Evolutionary conservation across 2,888 invertebrate genomes (phyloP).

Genomic region (Argynnis bischoffii): DNA sequence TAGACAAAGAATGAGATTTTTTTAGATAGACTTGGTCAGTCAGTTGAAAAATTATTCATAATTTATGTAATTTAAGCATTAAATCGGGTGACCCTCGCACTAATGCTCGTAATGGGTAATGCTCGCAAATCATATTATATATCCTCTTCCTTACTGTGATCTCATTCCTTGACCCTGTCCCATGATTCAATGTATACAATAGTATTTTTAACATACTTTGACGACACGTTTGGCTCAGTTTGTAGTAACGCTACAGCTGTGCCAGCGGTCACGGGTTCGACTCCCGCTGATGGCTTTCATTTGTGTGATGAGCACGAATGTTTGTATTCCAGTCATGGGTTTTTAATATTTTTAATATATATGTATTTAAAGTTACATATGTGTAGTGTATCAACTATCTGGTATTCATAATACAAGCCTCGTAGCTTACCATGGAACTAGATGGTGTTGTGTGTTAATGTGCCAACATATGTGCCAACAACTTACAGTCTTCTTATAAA

Average conservation of each 20-base stretch:
- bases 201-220: neutral
- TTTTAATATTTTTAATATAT: neutral
- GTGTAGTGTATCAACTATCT: neutral
- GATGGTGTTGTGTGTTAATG: too few relatives aligned
- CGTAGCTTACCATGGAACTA: too few relatives aligned
- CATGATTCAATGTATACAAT: neutral
- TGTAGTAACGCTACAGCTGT: too few relatives aligned
- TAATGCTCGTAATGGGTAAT: constrained; percentile 17
- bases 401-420: too few relatives aligned
- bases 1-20: too few relatives aligned
- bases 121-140: constrained; percentile 18
- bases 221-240: neutral
- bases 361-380: neutral
- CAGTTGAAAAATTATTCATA: constrained; percentile 6
- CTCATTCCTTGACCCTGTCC: constrained; percentile 26
- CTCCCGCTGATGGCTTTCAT: too few relatives aligned
- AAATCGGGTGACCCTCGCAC: constrained; percentile 28
- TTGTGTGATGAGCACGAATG: too few relatives aligned
- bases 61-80: constrained; percentile 20
- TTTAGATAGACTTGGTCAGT: too few relatives aligned
- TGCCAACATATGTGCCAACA: too few relatives aligned
- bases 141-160: constrained; percentile 22
- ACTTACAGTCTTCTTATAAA: too few relatives aligned
- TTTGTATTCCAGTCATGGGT: too few relatives aligned
- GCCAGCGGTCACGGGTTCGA: too few relatives aligned